These are phyloP conservation scores for Muscicapa adusta DNA, from an alignment of 2,113 vertebrate genomes.

Conservation along the genomic window DNA sequence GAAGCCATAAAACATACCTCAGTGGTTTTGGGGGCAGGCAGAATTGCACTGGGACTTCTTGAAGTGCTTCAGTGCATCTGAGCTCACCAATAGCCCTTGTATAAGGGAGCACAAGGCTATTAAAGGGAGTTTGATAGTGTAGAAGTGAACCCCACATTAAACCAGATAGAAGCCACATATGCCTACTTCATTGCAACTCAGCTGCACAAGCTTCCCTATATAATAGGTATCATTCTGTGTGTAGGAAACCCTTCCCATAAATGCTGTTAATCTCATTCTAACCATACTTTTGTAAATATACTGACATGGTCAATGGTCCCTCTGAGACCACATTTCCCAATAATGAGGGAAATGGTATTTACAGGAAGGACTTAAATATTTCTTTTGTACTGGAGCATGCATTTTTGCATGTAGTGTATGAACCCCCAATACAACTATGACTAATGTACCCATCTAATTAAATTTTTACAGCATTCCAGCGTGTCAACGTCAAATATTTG, in stretches of 20 bases:
- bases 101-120: not conserved
- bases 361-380: slow-evolving; percentile 75
- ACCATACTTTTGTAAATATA: slow-evolving; percentile 73
- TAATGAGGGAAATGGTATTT: slow-evolving; percentile 79
- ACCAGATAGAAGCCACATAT: not conserved
- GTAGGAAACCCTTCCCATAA: slow-evolving; percentile 31
- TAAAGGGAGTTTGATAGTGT: not conserved
- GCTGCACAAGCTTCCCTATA: not conserved
- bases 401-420: slow-evolving; percentile 72
- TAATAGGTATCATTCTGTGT: slow-evolving; percentile 9
- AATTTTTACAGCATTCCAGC: slow-evolving; percentile 81
- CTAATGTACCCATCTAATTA: slow-evolving; percentile 81
- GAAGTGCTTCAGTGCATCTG: not conserved
- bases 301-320: slow-evolving; percentile 66
- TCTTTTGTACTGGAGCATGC: slow-evolving; percentile 65
- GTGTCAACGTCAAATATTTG: slow-evolving; percentile 78
- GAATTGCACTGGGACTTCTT: not conserved
- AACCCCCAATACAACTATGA: slow-evolving; percentile 74
- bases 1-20: not conserved
- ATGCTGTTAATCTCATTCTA: slow-evolving; percentile 66
- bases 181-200: not conserved
- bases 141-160: not conserved
- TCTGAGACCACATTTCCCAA: slow-evolving; percentile 74
- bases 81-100: not conserved
- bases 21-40: not conserved